Evolutionary conservation across 1,140 invertebrate genomes (phyloP).

Genomic region (Caenorhabditis elegans): DNA sequence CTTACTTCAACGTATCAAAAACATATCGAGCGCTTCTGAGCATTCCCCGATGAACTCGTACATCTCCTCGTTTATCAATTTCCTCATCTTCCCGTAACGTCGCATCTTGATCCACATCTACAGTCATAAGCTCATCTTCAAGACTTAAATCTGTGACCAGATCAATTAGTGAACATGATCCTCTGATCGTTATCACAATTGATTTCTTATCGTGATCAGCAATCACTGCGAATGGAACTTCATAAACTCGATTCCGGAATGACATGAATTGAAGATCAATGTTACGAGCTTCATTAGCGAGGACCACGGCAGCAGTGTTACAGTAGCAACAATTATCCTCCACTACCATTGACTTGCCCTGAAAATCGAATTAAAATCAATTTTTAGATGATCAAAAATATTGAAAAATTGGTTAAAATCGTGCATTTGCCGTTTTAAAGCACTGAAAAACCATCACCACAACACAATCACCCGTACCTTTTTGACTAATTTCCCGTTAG

Average conservation of each 20-base stretch:
- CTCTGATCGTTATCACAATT: slow-evolving; percentile 82
- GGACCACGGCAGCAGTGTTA: slow-evolving; percentile 80
- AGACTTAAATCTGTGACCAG: slow-evolving; percentile 74
- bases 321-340: slow-evolving; percentile 88
- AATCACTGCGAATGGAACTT: slow-evolving; percentile 83
- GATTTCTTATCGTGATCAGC: slow-evolving; percentile 79
- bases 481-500: slow-evolving; percentile 8
- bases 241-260: slow-evolving; percentile 82
- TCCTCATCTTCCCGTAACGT: slow-evolving; percentile 47
- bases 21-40: slow-evolving; percentile 79
- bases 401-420: not conserved
- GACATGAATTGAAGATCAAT: slow-evolving; percentile 83
- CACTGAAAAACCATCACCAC: too few species aligned
- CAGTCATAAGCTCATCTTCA: slow-evolving; percentile 56
- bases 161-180: slow-evolving; percentile 78
- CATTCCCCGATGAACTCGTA: slow-evolving; percentile 81
- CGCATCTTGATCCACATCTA: slow-evolving; percentile 64
- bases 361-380: too few species aligned
- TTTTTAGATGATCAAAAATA: not conserved
- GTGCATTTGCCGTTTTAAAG: not conserved
- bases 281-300: slow-evolving; percentile 75
- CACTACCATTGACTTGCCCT: slow-evolving; percentile 74
- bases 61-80: slow-evolving; percentile 17
- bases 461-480: slow-evolving; percentile 13
- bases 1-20: slow-evolving; percentile 70